Base-by-base conservation (phyloP, 2,797 vertebrate genomes). In the Chromis chromis region DNA sequence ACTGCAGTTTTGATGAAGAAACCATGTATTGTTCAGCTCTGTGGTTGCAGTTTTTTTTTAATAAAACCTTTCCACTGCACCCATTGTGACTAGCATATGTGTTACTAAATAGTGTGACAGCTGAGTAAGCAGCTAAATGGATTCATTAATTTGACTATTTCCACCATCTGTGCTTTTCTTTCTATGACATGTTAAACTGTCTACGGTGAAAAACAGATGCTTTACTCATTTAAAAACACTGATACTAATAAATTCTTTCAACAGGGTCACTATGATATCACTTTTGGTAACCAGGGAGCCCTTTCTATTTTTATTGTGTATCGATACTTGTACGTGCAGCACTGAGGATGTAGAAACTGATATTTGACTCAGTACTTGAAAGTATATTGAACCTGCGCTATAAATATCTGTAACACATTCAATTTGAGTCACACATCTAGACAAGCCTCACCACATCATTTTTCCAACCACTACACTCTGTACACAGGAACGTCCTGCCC, bases 241-340 rank as follows among this genome's bases (percentile, higher is more conserved):
- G 2, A 31, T 31, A 31, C 31, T 31, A 42, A 14, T 42, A 16
- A 5, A 42, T 42, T 14, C 16, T 42, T 42, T 42, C 14, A 42
- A 42, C 40, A 42, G 40, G 13, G 84, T 86, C 80, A 70, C 81
- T 84, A 85, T 60, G 82, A 76, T 66, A 74, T 73, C 67, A 48
- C 33, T 39, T 71, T 46, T 65, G 17, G 80, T 88, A 74, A 79
- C 82, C 68, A 82, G 27, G 65, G 63, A 76, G 74, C 21, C 58
- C 5, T 61, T 74, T 76, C 70, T 85, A 57, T 76, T 84, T 79
- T 74, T 71, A 68, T 19, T 42, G 58, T 78, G 70, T 27, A 40
- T 58, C 63, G 16, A 76, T 53, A 5, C 12, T 40, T 24, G 13
- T 6, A 28, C 6, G 40, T 6, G 24, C 49, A 56, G 31, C 28